phyloP scores from a whole-genome alignment of 2,888 invertebrate species.

The Reticulitermes lucifugus region DNA sequence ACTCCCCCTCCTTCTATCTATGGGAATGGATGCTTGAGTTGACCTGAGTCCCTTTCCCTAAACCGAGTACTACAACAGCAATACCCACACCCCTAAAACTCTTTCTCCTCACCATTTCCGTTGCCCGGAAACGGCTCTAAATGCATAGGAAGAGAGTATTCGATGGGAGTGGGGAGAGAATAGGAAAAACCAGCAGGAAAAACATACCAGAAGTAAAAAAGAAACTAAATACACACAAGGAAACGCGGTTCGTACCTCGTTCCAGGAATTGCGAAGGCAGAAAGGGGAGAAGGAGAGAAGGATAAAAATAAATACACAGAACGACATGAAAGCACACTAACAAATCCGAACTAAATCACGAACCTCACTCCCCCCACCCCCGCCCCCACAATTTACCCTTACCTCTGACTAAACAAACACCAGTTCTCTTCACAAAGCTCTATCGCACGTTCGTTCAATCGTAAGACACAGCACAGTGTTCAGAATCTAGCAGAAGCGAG shows the following conservation, averaged over 20 bases:
- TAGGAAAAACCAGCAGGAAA: slow-evolving; percentile 4
- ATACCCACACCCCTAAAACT: slow-evolving; percentile 16
- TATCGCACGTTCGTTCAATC: no score
- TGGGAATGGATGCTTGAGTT: slow-evolving; percentile 36
- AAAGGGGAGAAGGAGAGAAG: not conserved
- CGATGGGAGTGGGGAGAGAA: not conserved
- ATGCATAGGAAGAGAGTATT: slow-evolving; percentile 47
- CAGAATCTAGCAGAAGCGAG: no score
- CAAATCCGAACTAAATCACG: slow-evolving; percentile 24
- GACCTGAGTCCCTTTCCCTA: slow-evolving; percentile 19
- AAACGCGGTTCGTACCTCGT: slow-evolving; percentile 37
- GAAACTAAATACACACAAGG: slow-evolving; percentile 39
- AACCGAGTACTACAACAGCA: not conserved
- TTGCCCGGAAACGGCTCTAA: slow-evolving; percentile 48
- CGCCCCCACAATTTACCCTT: not conserved
- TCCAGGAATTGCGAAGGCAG: slow-evolving; percentile 22
- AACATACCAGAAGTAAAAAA: slow-evolving; percentile 23
- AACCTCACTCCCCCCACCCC: no score
- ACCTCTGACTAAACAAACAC: no score
- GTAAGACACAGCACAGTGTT: no score
- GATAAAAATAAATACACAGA: not conserved
- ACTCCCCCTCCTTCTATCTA: slow-evolving; percentile 14
- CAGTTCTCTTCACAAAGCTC: no score
- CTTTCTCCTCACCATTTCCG: slow-evolving; percentile 50
- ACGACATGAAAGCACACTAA: slow-evolving; percentile 24